phyloP scores from a whole-genome alignment of 2,797 vertebrate species.

The Etheostoma perlongum region DNA sequence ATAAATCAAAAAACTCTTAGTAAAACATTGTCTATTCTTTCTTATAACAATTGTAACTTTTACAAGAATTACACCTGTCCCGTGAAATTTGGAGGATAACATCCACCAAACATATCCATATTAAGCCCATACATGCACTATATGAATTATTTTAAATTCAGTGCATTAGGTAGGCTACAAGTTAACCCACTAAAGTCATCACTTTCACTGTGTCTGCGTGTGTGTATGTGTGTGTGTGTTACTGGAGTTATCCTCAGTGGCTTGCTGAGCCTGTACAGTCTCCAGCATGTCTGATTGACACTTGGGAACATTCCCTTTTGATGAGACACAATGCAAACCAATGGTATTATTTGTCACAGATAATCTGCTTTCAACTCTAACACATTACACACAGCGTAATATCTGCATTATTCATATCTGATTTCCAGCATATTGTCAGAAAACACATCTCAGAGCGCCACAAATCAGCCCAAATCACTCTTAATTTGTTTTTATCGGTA shows the following conservation, averaged over 20 bases:
- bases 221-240: slow-evolving; percentile 47
- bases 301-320: slow-evolving; percentile 78
- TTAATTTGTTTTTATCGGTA: slow-evolving; percentile 87
- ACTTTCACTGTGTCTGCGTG: slow-evolving; percentile 17
- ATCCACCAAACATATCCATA: background rate
- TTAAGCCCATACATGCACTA: background rate
- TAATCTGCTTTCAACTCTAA: slow-evolving; percentile 79
- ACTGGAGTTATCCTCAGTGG: slow-evolving; percentile 54
- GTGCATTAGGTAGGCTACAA: background rate
- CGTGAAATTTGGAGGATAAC: background rate
- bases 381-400: slow-evolving; percentile 73
- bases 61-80: background rate
- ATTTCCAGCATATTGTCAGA: slow-evolving; percentile 78
- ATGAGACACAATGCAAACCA: slow-evolving; percentile 81
- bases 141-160: slow-evolving; percentile 15
- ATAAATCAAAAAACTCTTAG: background rate
- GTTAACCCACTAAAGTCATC: slow-evolving; percentile 30
- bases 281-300: slow-evolving; percentile 68
- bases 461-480: slow-evolving; percentile 85
- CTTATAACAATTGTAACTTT: background rate
- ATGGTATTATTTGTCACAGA: slow-evolving; percentile 79
- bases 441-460: slow-evolving; percentile 73
- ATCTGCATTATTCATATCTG: slow-evolving; percentile 81
- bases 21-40: too few species aligned
- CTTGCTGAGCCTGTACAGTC: slow-evolving; percentile 28